A percentile compares a stretch with the other conserved stretches of the same genome.
Evolutionary conservation across 2,113 vertebrate species (phyloP).

Genomic region (Caranx ignobilis): DNA sequence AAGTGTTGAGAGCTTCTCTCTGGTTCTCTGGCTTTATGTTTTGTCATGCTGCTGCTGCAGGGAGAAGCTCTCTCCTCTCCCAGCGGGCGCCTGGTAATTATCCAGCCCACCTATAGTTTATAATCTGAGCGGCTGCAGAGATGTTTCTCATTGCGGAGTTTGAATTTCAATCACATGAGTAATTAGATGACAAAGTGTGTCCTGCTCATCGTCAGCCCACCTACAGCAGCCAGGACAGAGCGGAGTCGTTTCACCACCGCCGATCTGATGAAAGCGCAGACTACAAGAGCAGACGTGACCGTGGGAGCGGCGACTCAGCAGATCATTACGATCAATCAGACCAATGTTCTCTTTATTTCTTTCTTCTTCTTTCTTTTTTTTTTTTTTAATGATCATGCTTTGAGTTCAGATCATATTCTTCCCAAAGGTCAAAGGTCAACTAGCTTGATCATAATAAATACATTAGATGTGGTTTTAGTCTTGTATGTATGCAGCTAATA

Average conservation of each 20-base stretch:
- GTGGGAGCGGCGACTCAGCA: neutral
- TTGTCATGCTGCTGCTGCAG: constrained; percentile 16
- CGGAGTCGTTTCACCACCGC: neutral
- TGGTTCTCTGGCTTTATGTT: neutral
- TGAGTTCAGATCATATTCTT: neutral
- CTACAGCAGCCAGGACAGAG: constrained; percentile 10
- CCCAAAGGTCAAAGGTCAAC: neutral
- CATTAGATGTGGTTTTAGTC: too few relatives aligned
- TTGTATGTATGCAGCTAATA: too few relatives aligned
- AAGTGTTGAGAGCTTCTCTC: neutral
- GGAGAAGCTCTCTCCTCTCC: constrained; percentile 2
- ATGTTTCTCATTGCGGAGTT: constrained; percentile 21
- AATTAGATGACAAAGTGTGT: constrained; percentile 31
- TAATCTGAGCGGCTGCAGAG: constrained; percentile 27
- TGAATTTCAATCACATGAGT: constrained; percentile 32
- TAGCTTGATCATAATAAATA: too few relatives aligned
- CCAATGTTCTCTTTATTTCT: neutral
- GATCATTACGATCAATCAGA: constrained; percentile 35
- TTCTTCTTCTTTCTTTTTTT: too few relatives aligned
- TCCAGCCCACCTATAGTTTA: constrained; percentile 47
- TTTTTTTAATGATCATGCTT: neutral
- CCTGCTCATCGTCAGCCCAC: constrained; percentile 40
- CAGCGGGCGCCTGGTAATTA: constrained; percentile 37
- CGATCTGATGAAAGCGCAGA: neutral
- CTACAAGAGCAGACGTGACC: constrained; percentile 34